These are phyloP conservation scores for Xiphophorus couchianus DNA, from an alignment of 2,113 vertebrate species.

Conservation along the genomic window DNA sequence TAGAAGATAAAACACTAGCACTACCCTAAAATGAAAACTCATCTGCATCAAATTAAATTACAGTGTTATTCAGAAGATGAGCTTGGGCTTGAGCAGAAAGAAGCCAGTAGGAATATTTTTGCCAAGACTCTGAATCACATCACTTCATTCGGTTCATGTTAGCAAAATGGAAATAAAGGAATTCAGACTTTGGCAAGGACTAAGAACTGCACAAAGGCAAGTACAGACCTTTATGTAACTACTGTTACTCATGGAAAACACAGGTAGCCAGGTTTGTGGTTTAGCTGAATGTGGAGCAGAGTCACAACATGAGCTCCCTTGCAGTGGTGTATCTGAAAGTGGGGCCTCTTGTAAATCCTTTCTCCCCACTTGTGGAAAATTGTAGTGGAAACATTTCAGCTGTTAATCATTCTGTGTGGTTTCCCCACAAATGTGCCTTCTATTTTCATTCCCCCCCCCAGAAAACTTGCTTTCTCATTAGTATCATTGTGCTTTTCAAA, in stretches of 20 bases:
- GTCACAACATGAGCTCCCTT: slow-evolving; percentile 28
- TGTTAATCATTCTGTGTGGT: slow-evolving; percentile 26
- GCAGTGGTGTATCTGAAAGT: slow-evolving; percentile 18
- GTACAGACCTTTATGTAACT: slow-evolving; percentile 24
- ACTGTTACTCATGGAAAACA: slow-evolving; percentile 1
- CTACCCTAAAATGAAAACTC: not conserved
- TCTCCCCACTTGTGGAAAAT: slow-evolving; percentile 37
- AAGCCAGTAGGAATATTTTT: not conserved
- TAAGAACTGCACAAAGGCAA: not conserved
- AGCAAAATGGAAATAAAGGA: not conserved
- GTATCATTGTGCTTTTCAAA: not conserved
- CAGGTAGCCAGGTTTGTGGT: slow-evolving; percentile 36
- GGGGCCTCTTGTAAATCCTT: slow-evolving; percentile 44
- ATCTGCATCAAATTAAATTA: not conserved
- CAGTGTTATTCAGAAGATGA: not conserved
- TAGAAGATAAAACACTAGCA: not conserved
- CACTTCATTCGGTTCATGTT: not conserved
- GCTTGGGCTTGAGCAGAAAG: too few relatives aligned
- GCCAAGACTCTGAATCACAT: not conserved
- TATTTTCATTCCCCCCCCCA: not conserved
- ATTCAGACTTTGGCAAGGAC: not conserved
- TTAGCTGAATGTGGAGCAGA: slow-evolving; percentile 66
- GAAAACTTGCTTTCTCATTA: slow-evolving; percentile 22
- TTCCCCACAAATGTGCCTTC: slow-evolving; percentile 20
- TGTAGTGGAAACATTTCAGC: slow-evolving; percentile 59